Percentiles rank a stretch among this genome's conserved stretches.
phyloP scores from a whole-genome alignment of 2,888 invertebrate species.

The Didymodactylos carnosus region DNA sequence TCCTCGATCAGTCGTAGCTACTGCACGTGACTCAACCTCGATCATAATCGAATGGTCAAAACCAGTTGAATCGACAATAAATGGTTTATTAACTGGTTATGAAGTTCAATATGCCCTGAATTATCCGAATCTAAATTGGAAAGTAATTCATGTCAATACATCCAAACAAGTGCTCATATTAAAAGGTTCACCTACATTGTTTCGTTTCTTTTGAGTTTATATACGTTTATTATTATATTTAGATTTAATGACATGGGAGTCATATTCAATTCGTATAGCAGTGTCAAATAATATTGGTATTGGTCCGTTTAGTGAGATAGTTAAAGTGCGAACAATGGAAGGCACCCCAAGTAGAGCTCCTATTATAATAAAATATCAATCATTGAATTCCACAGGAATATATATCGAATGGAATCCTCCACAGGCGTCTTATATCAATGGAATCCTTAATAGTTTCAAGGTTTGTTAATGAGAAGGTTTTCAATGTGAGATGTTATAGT shows the following conservation, averaged over 20 bases:
- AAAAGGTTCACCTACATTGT: neutral
- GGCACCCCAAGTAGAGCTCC: constrained; percentile 83
- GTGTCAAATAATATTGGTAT: constrained; percentile 89
- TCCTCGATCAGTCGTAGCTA: constrained; percentile 77
- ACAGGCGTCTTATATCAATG: constrained; percentile 87
- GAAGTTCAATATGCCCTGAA: constrained; percentile 63
- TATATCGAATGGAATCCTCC: constrained; percentile 83
- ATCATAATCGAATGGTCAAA: constrained; percentile 90
- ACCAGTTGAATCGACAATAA: constrained; percentile 74
- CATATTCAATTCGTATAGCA: constrained; percentile 78
- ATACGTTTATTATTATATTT: constrained; percentile 52
- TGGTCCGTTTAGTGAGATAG: constrained; percentile 69
- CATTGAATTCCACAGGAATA: constrained; percentile 65
- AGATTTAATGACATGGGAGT: constrained; percentile 88
- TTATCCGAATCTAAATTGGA: constrained; percentile 11
- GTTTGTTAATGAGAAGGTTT: constrained; percentile 46
- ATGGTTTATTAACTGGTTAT: constrained; percentile 81
- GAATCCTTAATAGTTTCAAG: constrained; percentile 89
- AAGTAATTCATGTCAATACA: constrained; percentile 12
- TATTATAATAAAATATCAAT: constrained; percentile 52
- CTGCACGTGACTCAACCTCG: constrained; percentile 74
- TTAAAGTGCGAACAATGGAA: constrained; percentile 81
- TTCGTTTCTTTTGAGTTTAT: constrained; percentile 10
- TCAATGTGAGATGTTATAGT: constrained; percentile 20
- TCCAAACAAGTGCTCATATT: constrained; percentile 49